phyloP scores from a whole-genome alignment of 1,140 invertebrate genomes.

The Semibalanus balanoides region DNA sequence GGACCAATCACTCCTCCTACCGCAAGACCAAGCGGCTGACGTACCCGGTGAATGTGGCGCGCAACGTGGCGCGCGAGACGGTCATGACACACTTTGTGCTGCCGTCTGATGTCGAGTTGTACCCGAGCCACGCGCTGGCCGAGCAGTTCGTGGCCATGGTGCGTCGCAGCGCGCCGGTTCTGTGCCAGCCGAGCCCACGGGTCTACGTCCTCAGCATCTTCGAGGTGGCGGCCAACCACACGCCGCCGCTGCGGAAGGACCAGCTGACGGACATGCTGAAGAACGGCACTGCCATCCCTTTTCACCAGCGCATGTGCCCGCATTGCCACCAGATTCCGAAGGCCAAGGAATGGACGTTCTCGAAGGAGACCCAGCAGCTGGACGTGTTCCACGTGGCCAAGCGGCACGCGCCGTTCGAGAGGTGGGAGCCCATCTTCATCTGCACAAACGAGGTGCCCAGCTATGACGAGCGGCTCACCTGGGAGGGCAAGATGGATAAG shows the following conservation, averaged over 20 bases:
- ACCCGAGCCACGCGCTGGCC: conserved; percentile 37
- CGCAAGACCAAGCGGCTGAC: conserved; percentile 53
- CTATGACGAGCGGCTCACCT: conserved; percentile 60
- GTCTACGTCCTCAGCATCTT: conserved; percentile 70
- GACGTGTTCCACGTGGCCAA: conserved; percentile 20
- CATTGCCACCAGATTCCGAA: conserved; percentile 77
- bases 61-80: conserved; percentile 67
- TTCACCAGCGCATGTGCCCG: conserved; percentile 77
- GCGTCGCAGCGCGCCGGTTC: conserved; percentile 9
- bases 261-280: conserved; percentile 56
- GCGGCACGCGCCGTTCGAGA: conserved; percentile 33
- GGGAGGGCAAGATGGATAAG: conserved; percentile 72
- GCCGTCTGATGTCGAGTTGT: conserved; percentile 74
- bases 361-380: conserved; percentile 13
- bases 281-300: conserved; percentile 64
- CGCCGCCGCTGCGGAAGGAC: conserved; percentile 56
- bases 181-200: conserved; percentile 39
- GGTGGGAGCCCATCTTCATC: conserved; percentile 72
- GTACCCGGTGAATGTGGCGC: conserved; percentile 75
- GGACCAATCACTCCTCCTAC: conserved; percentile 44
- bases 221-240: conserved; percentile 54
- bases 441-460: conserved; percentile 60
- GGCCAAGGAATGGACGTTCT: conserved; percentile 35
- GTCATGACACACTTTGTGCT: conserved; percentile 70
- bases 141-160: conserved; percentile 22